Percentiles rank a stretch among this genome's conserved stretches.
Evolutionary conservation across 2,888 invertebrate species (phyloP).

Genomic region (Nemotelus pantherinus): DNA sequence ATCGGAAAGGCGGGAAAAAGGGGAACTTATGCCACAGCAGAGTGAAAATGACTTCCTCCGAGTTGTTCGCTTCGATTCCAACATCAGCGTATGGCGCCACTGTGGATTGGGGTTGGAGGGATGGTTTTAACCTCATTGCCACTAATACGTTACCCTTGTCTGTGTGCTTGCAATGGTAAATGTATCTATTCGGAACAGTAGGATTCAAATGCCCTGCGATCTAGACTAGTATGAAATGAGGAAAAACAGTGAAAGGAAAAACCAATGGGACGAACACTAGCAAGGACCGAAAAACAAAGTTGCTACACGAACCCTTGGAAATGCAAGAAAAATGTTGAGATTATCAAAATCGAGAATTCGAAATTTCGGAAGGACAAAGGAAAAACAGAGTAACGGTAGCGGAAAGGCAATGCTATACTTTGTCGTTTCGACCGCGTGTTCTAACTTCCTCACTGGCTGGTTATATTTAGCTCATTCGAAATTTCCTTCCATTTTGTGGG

Average conservation of each 20-base stretch:
- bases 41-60: slow-evolving; percentile 27
- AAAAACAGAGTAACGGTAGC: too few relatives aligned
- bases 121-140: slow-evolving; percentile 22
- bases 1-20: not conserved
- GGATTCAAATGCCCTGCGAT: slow-evolving; percentile 34
- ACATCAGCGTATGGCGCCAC: slow-evolving; percentile 25
- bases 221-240: slow-evolving; percentile 33
- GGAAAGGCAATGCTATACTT: not conserved
- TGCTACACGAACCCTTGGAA: slow-evolving; percentile 17
- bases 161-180: not conserved
- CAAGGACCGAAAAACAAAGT: not conserved
- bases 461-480: slow-evolving; percentile 1
- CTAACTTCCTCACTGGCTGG: slow-evolving; percentile 10
- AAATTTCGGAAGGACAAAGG: too few relatives aligned
- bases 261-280: slow-evolving; percentile 17
- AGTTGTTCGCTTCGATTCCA: not conserved
- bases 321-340: slow-evolving; percentile 30
- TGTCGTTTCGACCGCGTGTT: not conserved
- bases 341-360: slow-evolving; percentile 8
- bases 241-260: slow-evolving; percentile 28
- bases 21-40: slow-evolving; percentile 6
- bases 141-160: not conserved
- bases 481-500: not conserved
- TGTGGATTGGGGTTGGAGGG: not conserved
- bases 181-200: slow-evolving; percentile 6